Conservation (phyloP, 2,113 vertebrate species). For the Sakesphorus luctuosus region DNA sequence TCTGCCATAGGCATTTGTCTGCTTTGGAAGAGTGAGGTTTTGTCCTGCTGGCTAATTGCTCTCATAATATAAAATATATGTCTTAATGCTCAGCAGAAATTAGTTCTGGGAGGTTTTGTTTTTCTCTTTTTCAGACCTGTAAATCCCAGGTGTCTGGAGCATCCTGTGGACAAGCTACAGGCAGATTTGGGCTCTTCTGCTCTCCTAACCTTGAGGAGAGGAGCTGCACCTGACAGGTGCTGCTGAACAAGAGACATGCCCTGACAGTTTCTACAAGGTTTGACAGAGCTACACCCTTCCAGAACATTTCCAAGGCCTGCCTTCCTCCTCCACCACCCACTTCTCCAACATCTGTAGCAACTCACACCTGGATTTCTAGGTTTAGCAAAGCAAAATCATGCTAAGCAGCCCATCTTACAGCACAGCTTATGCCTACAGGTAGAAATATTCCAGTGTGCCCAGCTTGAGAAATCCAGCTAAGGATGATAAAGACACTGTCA, state of each 20-base stretch:
- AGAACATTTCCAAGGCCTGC: not conserved
- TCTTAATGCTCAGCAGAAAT: not conserved
- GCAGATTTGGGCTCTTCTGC: not conserved
- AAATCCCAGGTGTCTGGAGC: not conserved
- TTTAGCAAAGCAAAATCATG: not conserved
- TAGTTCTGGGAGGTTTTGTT: not conserved
- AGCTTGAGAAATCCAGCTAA: not conserved
- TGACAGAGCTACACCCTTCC: not conserved
- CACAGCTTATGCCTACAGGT: not conserved
- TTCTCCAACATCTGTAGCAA: not conserved
- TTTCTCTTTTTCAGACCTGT: not conserved
- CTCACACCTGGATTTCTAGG: not conserved
- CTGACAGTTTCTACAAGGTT: not conserved
- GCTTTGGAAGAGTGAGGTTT: not conserved
- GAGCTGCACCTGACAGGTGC: not conserved
- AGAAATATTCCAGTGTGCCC: not conserved
- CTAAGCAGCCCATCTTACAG: not conserved
- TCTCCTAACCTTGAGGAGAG: not conserved
- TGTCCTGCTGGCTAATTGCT: not conserved
- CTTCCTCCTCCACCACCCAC: not conserved
- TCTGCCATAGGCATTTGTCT: not conserved
- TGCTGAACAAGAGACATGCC: not conserved
- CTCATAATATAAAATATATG: not conserved
- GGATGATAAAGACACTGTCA: not conserved
- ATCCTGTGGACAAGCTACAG: not conserved